Conservation (phyloP, 2,888 invertebrate species). For the Hypselothyrea guttata region DNA sequence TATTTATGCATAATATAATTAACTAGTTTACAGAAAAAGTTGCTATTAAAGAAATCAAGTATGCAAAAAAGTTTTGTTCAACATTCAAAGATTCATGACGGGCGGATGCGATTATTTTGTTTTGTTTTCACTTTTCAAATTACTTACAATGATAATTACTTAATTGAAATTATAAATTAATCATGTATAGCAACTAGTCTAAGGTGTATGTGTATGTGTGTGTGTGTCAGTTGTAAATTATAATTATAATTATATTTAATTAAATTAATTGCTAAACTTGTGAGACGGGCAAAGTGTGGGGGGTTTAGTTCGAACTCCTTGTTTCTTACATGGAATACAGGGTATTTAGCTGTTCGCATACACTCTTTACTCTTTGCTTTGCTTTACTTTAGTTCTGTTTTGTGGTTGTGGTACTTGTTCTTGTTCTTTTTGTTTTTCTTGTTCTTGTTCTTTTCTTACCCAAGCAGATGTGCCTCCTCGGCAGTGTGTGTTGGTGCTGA, state of each 20-base stretch:
- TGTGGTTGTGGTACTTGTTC: conserved; percentile 8
- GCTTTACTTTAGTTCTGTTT: conserved; percentile 5
- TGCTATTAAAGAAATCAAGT: conserved; percentile 19
- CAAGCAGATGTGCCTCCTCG: conserved; percentile 93
- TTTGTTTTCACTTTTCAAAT: conserved; percentile 34
- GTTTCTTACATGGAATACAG: no score
- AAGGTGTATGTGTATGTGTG: conserved; percentile 24
- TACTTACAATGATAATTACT: conserved; percentile 31
- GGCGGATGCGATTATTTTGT: conserved; percentile 43
- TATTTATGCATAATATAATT: conserved; percentile 7
- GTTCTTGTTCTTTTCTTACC: conserved; percentile 85
- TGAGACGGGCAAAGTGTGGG: conserved; percentile 26
- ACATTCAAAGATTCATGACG: conserved; percentile 49
- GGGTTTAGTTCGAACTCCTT: neutral
- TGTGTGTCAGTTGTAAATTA: conserved; percentile 8
- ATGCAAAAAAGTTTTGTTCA: conserved; percentile 26
- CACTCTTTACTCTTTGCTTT: conserved; percentile 9
- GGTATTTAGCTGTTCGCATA: conserved; percentile 8
- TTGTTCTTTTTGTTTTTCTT: conserved; percentile 6
- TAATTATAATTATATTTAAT: conserved; percentile 1
- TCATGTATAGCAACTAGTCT: conserved; percentile 34
- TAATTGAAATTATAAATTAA: conserved; percentile 15
- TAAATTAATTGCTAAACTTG: conserved; percentile 12
- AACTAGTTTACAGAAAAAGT: conserved; percentile 46
- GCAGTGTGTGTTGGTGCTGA: conserved; percentile 84